Evolutionary conservation across 1,140 invertebrate genomes (phyloP).

Genomic region (Bombyx mandarina): DNA sequence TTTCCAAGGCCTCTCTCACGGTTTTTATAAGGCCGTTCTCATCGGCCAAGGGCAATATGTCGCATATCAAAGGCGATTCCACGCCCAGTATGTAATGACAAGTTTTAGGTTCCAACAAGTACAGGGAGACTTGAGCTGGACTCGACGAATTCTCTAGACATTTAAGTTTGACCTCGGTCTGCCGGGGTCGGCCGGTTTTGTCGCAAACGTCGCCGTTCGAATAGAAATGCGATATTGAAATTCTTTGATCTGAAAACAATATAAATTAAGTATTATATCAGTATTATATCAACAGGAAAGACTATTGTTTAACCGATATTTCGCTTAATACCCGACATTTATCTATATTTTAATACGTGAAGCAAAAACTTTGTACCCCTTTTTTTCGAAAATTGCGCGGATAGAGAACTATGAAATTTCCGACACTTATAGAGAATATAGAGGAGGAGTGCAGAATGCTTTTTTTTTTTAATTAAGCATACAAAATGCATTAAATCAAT

Average conservation of each 20-base stretch:
- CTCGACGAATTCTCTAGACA: conserved; percentile 79
- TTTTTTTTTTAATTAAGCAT: too few species aligned
- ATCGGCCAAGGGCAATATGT: conserved; percentile 83
- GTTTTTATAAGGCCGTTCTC: conserved; percentile 75
- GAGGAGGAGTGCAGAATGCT: too few species aligned
- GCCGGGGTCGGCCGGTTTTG: conserved; percentile 81
- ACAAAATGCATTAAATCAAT: too few species aligned
- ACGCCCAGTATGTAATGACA: conserved; percentile 94
- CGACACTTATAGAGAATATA: too few species aligned
- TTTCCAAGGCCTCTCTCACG: conserved; percentile 12
- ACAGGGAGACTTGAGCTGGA: conserved; percentile 86
- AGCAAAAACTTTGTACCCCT: too few species aligned
- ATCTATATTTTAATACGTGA: too few species aligned
- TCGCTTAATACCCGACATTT: too few species aligned
- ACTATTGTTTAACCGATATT: too few species aligned
- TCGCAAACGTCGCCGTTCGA: conserved; percentile 89
- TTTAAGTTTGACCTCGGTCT: conserved; percentile 91
- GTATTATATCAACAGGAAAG: too few species aligned
- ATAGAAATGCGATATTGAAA: conserved; percentile 90
- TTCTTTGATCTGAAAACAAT: conserved; percentile 64
- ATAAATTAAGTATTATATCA: not conserved
- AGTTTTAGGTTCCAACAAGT: conserved; percentile 89
- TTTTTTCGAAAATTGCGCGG: too few species aligned
- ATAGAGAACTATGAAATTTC: too few species aligned
- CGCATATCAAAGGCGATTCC: conserved; percentile 91